Percentiles rank a stretch among this genome's conserved stretches.
These are phyloP conservation scores for Aix galericulata DNA, from an alignment of 2,113 vertebrate genomes.

Conservation along the genomic window DNA sequence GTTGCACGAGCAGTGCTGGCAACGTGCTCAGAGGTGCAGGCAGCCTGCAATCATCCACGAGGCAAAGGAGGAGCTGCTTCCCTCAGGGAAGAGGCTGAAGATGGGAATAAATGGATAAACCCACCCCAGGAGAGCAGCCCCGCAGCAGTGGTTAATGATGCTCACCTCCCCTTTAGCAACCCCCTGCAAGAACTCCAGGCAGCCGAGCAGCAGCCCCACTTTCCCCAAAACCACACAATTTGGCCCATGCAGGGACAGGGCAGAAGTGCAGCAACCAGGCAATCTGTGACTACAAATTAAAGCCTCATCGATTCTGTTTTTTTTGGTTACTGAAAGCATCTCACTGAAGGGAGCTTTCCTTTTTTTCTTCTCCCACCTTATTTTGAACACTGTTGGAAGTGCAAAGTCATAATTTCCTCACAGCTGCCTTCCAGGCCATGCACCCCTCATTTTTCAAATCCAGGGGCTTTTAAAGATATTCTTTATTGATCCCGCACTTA, in stretches of 20 bases:
- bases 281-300: background rate
- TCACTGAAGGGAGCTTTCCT: background rate
- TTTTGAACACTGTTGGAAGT: background rate
- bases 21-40: background rate
- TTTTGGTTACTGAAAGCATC: background rate
- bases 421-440: background rate
- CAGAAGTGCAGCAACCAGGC: background rate
- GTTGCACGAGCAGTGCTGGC: background rate
- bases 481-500: conserved; percentile 43
- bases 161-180: background rate
- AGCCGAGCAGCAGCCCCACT: background rate
- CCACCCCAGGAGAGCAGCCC: background rate
- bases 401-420: background rate
- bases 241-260: background rate
- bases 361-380: background rate
- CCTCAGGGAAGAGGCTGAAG: background rate
- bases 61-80: background rate
- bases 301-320: background rate
- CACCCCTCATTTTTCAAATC: background rate
- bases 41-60: background rate
- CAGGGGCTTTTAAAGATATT: conserved; percentile 35
- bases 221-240: background rate
- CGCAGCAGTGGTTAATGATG: rapidly evolving
- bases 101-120: background rate
- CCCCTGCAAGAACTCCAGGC: background rate